Evolutionary conservation across 2,888 invertebrate genomes (phyloP), one percentile per base, ranked within the genome.

Genomic region (Drosophila crucigera): DNA sequence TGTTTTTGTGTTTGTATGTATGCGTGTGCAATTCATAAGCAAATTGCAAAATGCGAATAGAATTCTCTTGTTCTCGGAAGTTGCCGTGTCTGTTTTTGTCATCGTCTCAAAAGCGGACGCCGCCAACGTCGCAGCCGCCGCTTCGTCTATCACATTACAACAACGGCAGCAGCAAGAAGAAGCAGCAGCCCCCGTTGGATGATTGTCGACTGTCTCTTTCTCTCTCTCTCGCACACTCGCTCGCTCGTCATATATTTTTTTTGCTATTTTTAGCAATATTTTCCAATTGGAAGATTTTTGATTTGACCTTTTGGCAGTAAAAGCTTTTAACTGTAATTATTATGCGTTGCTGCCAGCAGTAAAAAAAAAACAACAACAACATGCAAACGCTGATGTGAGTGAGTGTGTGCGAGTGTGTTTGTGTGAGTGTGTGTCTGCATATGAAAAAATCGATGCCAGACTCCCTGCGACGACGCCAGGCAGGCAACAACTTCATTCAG

Each of bases 401-500:
- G 58, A 35, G 37, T 19, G 66, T 54, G 67, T 67, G 68, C 53
- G 59, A 64, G 52, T 68, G 47, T 54, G 64, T 60, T 16, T 35
- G 53, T 54, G 59, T 47, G 66, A 72, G 66, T 73, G 70, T 71
- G 67, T 56, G 75, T 87, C 76, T 80, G 90, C 78, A 78, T 89
- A 73, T 74, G 78, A 91, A 88, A 87, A 87, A 88, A 88, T 88
- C 87, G 87, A 88, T 88, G 85, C 89, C 91, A 88, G 87, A 88
- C 91, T 87, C 88, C 90, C 88, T 90, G 76, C 73, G 72, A 41
- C 74, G 73, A 65, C 80, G 72, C 67, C 71, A 73, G 70, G 73
- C 77, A 47, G 47, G 25, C 47, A 47, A 47, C 25, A 88, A 90
- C 85, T 88, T 91, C 80, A 87, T 87, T 91, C 80, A 89, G 84